These are phyloP conservation scores for Bungarus multicinctus DNA, from an alignment of 2,113 vertebrate species.

Conservation along the genomic window DNA sequence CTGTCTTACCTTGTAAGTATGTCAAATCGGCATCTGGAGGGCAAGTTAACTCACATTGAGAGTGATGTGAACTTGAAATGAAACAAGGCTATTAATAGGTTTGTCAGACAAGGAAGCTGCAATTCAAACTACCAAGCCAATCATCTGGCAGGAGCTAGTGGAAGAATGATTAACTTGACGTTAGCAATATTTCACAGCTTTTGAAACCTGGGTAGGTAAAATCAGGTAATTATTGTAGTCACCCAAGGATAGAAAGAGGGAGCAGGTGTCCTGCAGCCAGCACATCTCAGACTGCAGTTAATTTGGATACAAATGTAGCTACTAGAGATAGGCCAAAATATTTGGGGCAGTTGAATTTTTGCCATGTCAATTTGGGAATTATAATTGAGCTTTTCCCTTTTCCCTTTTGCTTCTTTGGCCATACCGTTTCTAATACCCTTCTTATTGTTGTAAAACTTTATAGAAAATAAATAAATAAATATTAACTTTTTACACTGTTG, in stretches of 20 bases:
- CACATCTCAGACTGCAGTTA: slow-evolving; percentile 36
- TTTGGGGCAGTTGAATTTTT: slow-evolving; percentile 48
- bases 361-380: slow-evolving; percentile 43
- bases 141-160: slow-evolving; percentile 33
- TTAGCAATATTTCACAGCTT: slow-evolving; percentile 39
- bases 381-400: slow-evolving; percentile 46
- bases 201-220: slow-evolving; percentile 36
- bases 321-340: slow-evolving; percentile 47
- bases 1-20: background rate
- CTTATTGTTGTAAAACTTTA: slow-evolving; percentile 27
- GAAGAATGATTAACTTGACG: slow-evolving; percentile 29
- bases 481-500: slow-evolving; percentile 41
- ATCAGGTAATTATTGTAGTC: slow-evolving; percentile 38
- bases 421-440: slow-evolving; percentile 38
- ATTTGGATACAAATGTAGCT: slow-evolving; percentile 39
- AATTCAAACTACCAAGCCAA: slow-evolving; percentile 39
- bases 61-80: background rate
- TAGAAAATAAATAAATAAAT: background rate
- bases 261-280: slow-evolving; percentile 27
- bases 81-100: background rate
- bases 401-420: slow-evolving; percentile 22
- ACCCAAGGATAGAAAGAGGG: slow-evolving; percentile 34
- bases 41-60: background rate
- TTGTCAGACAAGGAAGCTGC: background rate
- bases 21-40: background rate